Evolutionary conservation across 2,113 vertebrate genomes (phyloP).

Genomic region (Pongo abelii): DNA sequence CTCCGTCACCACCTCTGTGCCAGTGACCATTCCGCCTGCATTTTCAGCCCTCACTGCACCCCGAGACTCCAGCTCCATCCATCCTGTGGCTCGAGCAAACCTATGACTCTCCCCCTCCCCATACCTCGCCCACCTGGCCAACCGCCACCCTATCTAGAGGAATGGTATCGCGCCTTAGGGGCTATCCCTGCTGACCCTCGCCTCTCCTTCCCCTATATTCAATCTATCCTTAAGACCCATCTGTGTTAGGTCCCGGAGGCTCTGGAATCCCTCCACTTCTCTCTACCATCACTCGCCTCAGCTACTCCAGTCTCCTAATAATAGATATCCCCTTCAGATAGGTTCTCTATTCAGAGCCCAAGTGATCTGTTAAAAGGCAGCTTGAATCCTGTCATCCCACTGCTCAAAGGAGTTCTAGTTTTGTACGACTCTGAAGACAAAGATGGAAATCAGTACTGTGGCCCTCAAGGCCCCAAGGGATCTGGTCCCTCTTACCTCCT

Average conservation of each 20-base stretch:
- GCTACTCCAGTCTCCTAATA: background rate
- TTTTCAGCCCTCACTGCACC: background rate
- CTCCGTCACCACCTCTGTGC: background rate
- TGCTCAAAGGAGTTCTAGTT: background rate
- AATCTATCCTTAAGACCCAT: background rate
- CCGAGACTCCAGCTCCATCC: background rate
- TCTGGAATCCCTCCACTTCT: background rate
- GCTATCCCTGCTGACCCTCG: too few species aligned
- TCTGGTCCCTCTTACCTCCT: background rate
- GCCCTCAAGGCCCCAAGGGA: background rate
- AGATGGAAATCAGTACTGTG: background rate
- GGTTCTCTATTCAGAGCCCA: background rate
- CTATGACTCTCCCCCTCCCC: background rate
- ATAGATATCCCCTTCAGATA: background rate
- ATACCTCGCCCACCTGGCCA: too few species aligned
- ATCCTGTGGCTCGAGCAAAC: background rate
- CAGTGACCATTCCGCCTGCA: background rate
- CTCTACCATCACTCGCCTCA: background rate
- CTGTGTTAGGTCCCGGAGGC: background rate
- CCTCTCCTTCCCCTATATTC: background rate
- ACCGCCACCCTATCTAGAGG: background rate
- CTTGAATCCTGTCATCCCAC: background rate
- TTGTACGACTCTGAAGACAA: background rate
- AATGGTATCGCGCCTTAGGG: too few species aligned
- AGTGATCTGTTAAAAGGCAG: background rate